phyloP scores from a whole-genome alignment of 2,888 invertebrate species.

The Andrena marginata region DNA sequence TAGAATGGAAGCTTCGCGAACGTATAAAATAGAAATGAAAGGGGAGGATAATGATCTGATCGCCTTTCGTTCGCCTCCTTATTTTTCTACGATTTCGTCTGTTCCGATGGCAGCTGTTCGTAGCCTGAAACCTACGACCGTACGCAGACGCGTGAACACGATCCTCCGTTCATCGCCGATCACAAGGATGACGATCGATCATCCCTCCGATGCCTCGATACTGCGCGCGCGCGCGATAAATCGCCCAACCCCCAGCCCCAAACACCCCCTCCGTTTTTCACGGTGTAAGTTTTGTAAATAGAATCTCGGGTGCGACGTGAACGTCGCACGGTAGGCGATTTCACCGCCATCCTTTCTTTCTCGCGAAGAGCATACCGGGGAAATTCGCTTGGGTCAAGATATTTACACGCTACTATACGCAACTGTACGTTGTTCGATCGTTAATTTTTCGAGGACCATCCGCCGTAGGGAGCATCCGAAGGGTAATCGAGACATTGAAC shows the following conservation, averaged over 20 bases:
- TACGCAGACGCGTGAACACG: conserved; percentile 42
- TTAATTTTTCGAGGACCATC: conserved; percentile 26
- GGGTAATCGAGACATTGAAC: background rate
- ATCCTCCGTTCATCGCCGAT: conserved; percentile 54
- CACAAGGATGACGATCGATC: conserved; percentile 27
- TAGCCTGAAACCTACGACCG: conserved; percentile 36
- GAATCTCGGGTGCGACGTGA: conserved; percentile 40
- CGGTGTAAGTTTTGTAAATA: conserved; percentile 65
- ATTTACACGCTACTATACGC: conserved; percentile 29
- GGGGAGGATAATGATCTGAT: conserved; percentile 10
- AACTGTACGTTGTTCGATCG: conserved; percentile 26
- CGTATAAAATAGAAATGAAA: background rate
- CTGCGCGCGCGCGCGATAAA: conserved; percentile 21
- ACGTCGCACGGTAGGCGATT: conserved; percentile 29
- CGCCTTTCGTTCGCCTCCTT: conserved; percentile 9
- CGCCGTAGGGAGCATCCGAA: background rate
- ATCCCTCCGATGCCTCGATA: conserved; percentile 55
- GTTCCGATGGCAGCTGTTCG: conserved; percentile 49
- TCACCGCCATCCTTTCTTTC: conserved; percentile 29
- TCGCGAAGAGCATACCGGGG: conserved; percentile 35
- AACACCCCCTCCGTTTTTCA: conserved; percentile 16
- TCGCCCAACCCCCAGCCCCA: conserved; percentile 11
- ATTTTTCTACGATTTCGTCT: conserved; percentile 40
- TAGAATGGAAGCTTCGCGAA: background rate
- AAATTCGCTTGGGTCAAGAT: conserved; percentile 53